Evolutionary conservation across 2,113 vertebrate species (phyloP), one percentile per base, ranked within the genome.

Genomic region (Illadopsis cleaveri): DNA sequence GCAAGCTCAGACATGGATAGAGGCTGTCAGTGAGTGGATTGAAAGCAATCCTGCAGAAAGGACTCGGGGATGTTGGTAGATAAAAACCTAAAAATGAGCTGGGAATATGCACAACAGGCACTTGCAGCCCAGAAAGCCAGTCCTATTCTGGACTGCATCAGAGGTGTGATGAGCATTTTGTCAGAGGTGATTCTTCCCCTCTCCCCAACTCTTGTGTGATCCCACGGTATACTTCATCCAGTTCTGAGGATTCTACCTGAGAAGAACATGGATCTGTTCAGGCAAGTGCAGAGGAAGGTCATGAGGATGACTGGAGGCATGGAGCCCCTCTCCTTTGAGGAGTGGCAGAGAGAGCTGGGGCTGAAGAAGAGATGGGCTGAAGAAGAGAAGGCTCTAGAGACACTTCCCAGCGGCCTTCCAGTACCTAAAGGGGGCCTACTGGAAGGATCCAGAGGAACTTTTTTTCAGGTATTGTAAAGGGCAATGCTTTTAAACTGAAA

Each of bases 21-120:
- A 51, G 42, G 15, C 6, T 61, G 21, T 19, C 0, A 0, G 33
- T 47, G 54, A 22, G 9, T 22, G 28, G 23, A 35, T 37, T 56
- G 35, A 81, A 68, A 60, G 12, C 21, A 80, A 10, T 8, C 4
- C 12, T 76, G 24, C 4, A 30, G 24, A 80, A 66, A 57, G 38
- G 38, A 53, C 38, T 40, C 53, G 25, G 6, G 25, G 10, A 8
- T 66, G 4, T 10, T 86, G 40, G 12, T 23, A 24, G 57, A 44
- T 35, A 28, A 56, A 73, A 68, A 23, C 33, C 21, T 31, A 33
- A 20, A 44, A 24, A 40, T 31, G 18, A 57, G 9, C 17, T 18
- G 7, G 31, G 7, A 64, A 14, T 28, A 6, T 30, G n/a, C 6
- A 5, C 24, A 61, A 18, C 19, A 33, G 6, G 5, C 14, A 6